Evolutionary conservation across 2,888 invertebrate species (phyloP).

Genomic region (Criorhina ranunculi): DNA sequence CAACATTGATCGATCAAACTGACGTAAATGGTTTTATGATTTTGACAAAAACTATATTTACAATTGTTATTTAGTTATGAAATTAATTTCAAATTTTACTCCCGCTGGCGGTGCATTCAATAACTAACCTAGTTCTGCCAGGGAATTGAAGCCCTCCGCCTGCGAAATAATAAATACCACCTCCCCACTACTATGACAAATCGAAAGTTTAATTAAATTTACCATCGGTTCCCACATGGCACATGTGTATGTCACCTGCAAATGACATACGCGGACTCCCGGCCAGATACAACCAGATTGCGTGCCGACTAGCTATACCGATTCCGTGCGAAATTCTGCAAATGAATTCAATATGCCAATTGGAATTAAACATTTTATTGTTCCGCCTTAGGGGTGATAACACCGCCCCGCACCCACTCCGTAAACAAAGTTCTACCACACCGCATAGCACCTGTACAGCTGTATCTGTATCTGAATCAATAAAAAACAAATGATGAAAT

Average conservation of each 20-base stretch:
- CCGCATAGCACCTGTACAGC: slow-evolving; percentile 1
- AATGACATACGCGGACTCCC: neutral
- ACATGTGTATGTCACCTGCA: neutral
- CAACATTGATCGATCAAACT: neutral
- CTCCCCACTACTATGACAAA: neutral
- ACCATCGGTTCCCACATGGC: slow-evolving; percentile 1
- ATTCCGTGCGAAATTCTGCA: neutral
- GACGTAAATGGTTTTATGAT: slow-evolving; percentile 7
- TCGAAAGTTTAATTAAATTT: slow-evolving; percentile 44
- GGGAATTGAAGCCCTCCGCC: neutral
- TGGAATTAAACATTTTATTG: slow-evolving; percentile 36
- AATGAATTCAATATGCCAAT: slow-evolving; percentile 44
- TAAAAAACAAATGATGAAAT: slow-evolving; percentile 56
- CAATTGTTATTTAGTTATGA: neutral
- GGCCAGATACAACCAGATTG: neutral
- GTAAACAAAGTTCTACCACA: neutral
- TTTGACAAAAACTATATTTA: neutral
- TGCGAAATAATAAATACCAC: slow-evolving; percentile 1
- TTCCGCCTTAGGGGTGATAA: slow-evolving; percentile 4
- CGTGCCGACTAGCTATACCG: neutral
- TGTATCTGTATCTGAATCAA: slow-evolving; percentile 24
- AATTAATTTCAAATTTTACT: neutral
- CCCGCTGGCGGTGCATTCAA: neutral
- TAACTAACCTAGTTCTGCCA: neutral
- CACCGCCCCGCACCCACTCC: neutral